phyloP scores from a whole-genome alignment of 2,888 invertebrate species.

The Aradus depressus region DNA sequence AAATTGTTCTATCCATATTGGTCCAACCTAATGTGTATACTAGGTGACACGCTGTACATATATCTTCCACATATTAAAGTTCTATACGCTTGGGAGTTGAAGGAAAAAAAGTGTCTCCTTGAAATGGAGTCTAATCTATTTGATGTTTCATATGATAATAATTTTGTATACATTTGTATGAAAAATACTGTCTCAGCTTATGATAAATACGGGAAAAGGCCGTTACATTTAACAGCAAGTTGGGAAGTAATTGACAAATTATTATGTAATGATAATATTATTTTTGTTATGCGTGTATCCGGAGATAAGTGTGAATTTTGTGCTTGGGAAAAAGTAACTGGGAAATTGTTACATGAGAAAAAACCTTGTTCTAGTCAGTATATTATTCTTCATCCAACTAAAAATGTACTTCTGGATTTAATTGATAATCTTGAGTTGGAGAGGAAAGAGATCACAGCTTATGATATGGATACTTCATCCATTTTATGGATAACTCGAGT shows the following conservation, averaged over 20 bases:
- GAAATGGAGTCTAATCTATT: slow-evolving; percentile 9
- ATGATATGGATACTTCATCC: slow-evolving; percentile 13
- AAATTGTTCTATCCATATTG: slow-evolving; percentile 13
- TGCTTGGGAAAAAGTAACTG: slow-evolving; percentile 17
- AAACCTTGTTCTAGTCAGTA: slow-evolving; percentile 7
- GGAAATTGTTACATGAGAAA: slow-evolving; percentile 8
- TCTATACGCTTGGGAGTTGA: slow-evolving; percentile 17
- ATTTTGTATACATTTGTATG: slow-evolving; percentile 10
- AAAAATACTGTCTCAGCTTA: slow-evolving; percentile 11
- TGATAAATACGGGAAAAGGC: slow-evolving; percentile 8
- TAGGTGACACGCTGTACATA: slow-evolving; percentile 12
- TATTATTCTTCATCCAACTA: slow-evolving; percentile 18
- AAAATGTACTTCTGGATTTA: slow-evolving; percentile 16
- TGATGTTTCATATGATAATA: slow-evolving; percentile 14
- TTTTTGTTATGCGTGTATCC: slow-evolving; percentile 7
- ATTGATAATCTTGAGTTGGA: slow-evolving; percentile 14
- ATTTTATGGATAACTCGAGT: slow-evolving; percentile 18
- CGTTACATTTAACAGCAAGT: slow-evolving; percentile 4
- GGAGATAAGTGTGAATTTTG: slow-evolving; percentile 12
- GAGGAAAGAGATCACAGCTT: slow-evolving; percentile 14
- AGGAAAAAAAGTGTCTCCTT: slow-evolving; percentile 12
- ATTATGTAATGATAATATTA: slow-evolving; percentile 13
- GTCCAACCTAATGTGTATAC: slow-evolving; percentile 13
- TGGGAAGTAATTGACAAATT: slow-evolving; percentile 15
- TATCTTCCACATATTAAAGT: slow-evolving; percentile 13